Base-by-base conservation (phyloP, 2,113 vertebrate genomes). In the Orthonyx spaldingii region DNA sequence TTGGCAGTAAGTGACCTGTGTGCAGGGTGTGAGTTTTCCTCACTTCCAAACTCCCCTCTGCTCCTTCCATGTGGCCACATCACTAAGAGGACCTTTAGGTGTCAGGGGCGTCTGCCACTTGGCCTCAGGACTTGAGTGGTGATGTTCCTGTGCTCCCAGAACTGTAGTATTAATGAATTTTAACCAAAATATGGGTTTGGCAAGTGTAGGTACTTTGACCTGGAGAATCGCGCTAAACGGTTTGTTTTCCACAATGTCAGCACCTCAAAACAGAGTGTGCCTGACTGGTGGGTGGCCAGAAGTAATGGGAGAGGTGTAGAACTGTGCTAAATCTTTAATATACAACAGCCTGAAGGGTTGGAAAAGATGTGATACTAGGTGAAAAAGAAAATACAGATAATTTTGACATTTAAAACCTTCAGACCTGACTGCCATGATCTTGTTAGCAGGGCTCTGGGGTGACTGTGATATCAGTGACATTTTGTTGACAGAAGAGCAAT, bases 1-100 rank as follows among this genome's bases (percentile, higher is more conserved):
- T 93, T 99, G 93, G 99, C 99, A 96, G 99, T 99, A 96, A 99
- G 99, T 98, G 81, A 77, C 49, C 59, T 20, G 46, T 32, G 56
- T 42, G 47, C 63, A 4, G 8, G 32, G 17, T 10, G 35, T 4
- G 33, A 28, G 17, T 15, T 50, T 13, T 17, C 52, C 57, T 74
- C 4, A 0, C n/a, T 18, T 14, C 61, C 3, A 0, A 6, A 1
- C 46, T 30, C 10, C 13, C 17, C 16, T 41, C 27, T 32, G 3
- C 2, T 19, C 44, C 33, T 42, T 24, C 42, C 10, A 1, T 1
- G 1, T 5, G 33, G 30, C 60, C 50, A 4, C 11, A 1, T 33
- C 49, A 7, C 2, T 10, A 3, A 14, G 15, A 28, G 80, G 56
- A 35, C 12, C 8, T 46, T 23, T 2, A 52, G 44, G 66, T 87